Evolutionary conservation across 2,888 invertebrate species (phyloP), one percentile per base, ranked within the genome.

Genomic region (Rosalia funebris): DNA sequence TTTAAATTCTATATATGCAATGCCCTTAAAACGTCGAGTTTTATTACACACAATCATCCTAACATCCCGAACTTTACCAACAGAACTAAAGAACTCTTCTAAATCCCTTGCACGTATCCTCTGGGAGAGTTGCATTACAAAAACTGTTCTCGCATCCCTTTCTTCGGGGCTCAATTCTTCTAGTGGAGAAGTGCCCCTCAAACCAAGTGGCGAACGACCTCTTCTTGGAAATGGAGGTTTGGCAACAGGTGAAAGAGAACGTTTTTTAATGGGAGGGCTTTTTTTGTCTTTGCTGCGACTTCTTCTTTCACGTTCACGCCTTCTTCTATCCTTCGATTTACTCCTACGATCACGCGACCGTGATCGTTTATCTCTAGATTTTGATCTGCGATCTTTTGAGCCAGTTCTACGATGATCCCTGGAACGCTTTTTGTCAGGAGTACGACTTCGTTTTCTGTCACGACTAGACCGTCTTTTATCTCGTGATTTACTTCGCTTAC

Each of bases 1-100:
- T 82, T 93, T 92, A 80, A 99, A 99, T 83, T 99, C 99, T 61
- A 99, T 96, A 79, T 99, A 99, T n/a, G 98, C 95, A 74, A 99
- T 98, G 42, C 99, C 99, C 83, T 99, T 99, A 77, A 98, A 98
- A 69, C 98, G 85, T 77, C 98, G 89, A 0, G 99, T 99, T 83
- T 98, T 98, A 82, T 98, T 98, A 83, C 99, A 99, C 57, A 97
- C 97, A 59, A 99, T 99, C 72, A 99, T 89, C 75, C 98, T 88
- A 14, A 99, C 99, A 84, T 99, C 99, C 72, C 96, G 89, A 59
- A 97, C 97, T 87, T 97, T 97, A 41, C 99, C 99, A 60, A 99
- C 98, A 62, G 97, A 93, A 19, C 96, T 96, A 82, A 99, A 99
- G 82, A 99, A 99, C 82, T 99, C 98, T 83, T 99, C 97, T 65